A percentile compares a stretch with the other conserved stretches of the same genome.
Conservation (phyloP, 2,888 invertebrate genomes). For the Caenorhabditis sp. region DNA sequence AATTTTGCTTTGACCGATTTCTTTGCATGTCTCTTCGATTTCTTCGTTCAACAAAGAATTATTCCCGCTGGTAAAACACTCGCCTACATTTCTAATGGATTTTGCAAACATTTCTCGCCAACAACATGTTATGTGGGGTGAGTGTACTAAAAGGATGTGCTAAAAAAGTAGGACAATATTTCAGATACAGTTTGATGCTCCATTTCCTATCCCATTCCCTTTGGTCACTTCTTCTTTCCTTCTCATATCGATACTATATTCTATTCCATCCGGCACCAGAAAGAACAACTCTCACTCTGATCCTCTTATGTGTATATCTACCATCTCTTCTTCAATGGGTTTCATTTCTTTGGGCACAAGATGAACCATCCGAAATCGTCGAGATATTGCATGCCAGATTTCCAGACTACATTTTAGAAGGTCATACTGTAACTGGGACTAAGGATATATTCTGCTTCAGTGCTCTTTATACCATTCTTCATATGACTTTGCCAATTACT, state of each 20-base stretch:
- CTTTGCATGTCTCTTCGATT: slow-evolving; percentile 3
- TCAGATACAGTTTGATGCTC: slow-evolving; percentile 12
- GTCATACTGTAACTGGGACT: slow-evolving; percentile 27
- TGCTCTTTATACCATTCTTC: slow-evolving; percentile 40
- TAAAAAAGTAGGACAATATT: background rate
- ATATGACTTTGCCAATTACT: slow-evolving; percentile 45
- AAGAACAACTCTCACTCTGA: background rate
- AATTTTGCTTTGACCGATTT: slow-evolving; percentile 7
- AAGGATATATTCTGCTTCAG: slow-evolving; percentile 24
- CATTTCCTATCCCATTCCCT: slow-evolving; percentile 20
- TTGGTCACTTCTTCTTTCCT: slow-evolving; percentile 16
- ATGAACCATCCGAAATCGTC: slow-evolving; percentile 1
- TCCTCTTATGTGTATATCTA: background rate
- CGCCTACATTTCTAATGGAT: slow-evolving; percentile 4
- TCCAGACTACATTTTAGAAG: slow-evolving; percentile 29
- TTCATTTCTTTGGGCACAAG: slow-evolving; percentile 6
- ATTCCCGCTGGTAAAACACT: slow-evolving; percentile 1
- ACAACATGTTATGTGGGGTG: slow-evolving; percentile 7
- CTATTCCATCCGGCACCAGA: background rate
- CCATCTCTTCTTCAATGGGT: slow-evolving; percentile 9
- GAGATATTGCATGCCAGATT: slow-evolving; percentile 5
- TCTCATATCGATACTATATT: slow-evolving; percentile 17
- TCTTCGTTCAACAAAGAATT: slow-evolving; percentile 10
- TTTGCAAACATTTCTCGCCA: background rate
- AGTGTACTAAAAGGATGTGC: background rate